Conservation (phyloP, 2,113 vertebrate species). For the Trogon melanurus region DNA sequence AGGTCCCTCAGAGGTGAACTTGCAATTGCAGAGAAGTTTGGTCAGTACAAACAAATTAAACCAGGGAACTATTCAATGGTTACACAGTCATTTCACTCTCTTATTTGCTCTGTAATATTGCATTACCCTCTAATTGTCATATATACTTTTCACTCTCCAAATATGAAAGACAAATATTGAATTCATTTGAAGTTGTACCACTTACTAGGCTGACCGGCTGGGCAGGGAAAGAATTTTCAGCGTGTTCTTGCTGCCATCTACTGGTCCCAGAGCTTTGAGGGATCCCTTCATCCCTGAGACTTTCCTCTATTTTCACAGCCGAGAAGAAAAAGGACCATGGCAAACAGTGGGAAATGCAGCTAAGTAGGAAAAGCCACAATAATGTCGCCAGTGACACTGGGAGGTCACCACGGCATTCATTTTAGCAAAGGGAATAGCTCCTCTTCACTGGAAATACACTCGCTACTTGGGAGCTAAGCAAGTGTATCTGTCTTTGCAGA, state of each 20-base stretch:
- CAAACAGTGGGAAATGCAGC: background rate
- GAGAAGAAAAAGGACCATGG: background rate
- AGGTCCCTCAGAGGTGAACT: background rate
- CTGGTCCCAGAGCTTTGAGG: background rate
- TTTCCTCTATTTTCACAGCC: fast-evolving
- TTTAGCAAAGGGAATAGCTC: background rate
- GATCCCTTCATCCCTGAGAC: background rate
- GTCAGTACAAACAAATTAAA: conserved; percentile 59
- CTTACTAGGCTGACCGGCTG: background rate
- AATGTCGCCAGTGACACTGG: background rate
- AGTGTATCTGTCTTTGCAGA: fast-evolving
- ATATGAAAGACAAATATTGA: conserved; percentile 66
- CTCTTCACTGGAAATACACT: background rate
- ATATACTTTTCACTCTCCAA: conserved; percentile 57
- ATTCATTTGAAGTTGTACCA: background rate
- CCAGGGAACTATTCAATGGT: background rate
- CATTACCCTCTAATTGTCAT: conserved; percentile 67
- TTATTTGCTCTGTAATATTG: conserved; percentile 68
- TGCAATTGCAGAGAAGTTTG: conserved; percentile 14
- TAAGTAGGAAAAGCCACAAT: background rate
- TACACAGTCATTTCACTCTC: conserved; percentile 42
- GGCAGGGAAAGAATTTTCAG: background rate
- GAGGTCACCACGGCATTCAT: background rate
- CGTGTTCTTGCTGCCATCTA: conserved; percentile 78
- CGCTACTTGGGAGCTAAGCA: background rate